Conservation (phyloP, 2,888 invertebrate species). For the Apoda limacodes region DNA sequence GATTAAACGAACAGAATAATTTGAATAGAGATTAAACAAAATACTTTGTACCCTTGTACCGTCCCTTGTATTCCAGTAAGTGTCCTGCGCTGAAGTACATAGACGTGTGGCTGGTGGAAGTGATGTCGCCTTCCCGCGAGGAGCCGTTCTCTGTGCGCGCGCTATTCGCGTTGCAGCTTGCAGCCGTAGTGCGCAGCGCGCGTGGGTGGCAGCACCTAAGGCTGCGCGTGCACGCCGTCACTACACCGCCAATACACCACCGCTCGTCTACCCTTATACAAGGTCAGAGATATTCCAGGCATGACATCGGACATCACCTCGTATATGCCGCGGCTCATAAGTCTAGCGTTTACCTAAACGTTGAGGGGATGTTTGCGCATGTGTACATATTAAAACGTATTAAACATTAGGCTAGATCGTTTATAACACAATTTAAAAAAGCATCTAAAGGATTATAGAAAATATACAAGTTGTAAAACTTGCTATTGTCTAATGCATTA, state of each 20-base stretch:
- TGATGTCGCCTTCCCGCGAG: slow-evolving; percentile 80
- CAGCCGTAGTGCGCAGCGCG: slow-evolving; percentile 94
- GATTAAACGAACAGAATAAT: too few relatives aligned
- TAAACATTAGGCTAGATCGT: too few relatives aligned
- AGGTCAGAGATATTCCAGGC: slow-evolving; percentile 12
- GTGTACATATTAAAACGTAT: too few relatives aligned
- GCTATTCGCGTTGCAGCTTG: slow-evolving; percentile 95
- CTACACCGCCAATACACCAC: slow-evolving; percentile 32
- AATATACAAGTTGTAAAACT: too few relatives aligned
- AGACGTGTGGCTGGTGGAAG: slow-evolving; percentile 98
- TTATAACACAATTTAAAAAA: too few relatives aligned
- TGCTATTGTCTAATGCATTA: too few relatives aligned
- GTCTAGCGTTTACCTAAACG: too few relatives aligned
- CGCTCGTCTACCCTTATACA: slow-evolving; percentile 28
- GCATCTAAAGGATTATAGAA: too few relatives aligned
- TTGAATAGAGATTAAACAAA: too few relatives aligned
- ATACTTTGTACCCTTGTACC: too few relatives aligned
- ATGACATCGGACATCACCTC: neutral
- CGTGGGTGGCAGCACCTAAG: slow-evolving; percentile 87
- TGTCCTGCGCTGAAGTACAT: slow-evolving; percentile 79
- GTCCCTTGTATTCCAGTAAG: slow-evolving; percentile 65
- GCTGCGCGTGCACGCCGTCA: slow-evolving; percentile 88
- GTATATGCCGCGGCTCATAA: too few relatives aligned
- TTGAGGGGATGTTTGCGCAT: too few relatives aligned
- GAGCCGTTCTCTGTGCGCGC: slow-evolving; percentile 91